These are phyloP conservation scores for Numenius arquata DNA, from an alignment of 2,113 vertebrate species.

Conservation along the genomic window DNA sequence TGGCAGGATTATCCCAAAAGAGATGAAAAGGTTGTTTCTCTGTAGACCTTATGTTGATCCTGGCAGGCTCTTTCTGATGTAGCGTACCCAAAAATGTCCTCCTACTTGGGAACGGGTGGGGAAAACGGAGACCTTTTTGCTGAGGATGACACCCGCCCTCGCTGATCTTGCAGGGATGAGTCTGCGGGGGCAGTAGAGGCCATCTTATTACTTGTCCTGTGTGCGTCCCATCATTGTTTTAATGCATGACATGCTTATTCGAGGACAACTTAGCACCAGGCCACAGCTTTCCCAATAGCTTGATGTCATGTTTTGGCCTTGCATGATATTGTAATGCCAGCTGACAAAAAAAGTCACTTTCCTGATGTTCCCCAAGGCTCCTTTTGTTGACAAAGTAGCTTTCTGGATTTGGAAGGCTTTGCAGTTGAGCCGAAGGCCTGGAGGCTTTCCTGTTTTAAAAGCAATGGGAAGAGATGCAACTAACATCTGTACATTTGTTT, in stretches of 20 bases:
- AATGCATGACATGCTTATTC: not conserved
- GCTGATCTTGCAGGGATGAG: not conserved
- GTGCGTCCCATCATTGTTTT: not conserved
- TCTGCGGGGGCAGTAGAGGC: slow-evolving; percentile 42
- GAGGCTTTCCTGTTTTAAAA: slow-evolving; percentile 32
- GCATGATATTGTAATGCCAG: not conserved
- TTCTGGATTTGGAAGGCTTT: slow-evolving; percentile 23
- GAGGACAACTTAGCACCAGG: not conserved
- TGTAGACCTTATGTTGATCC: not conserved
- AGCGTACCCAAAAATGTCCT: fast-evolving
- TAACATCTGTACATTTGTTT: slow-evolving; percentile 6
- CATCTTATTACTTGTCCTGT: not conserved
- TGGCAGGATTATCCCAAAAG: not conserved
- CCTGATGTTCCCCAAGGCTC: not conserved
- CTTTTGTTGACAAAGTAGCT: slow-evolving; percentile 27
- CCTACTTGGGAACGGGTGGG: not conserved
- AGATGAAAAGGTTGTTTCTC: not conserved
- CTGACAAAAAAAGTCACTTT: not conserved
- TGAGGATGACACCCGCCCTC: fast-evolving
- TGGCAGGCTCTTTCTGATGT: not conserved
- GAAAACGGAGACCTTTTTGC: not conserved
- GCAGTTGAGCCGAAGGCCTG: slow-evolving; percentile 12
- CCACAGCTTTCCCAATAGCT: not conserved
- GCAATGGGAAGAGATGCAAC: not conserved
- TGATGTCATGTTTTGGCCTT: not conserved